Base-by-base conservation (phyloP, 2,888 invertebrate species). In the Tanypteryx hageni region DNA sequence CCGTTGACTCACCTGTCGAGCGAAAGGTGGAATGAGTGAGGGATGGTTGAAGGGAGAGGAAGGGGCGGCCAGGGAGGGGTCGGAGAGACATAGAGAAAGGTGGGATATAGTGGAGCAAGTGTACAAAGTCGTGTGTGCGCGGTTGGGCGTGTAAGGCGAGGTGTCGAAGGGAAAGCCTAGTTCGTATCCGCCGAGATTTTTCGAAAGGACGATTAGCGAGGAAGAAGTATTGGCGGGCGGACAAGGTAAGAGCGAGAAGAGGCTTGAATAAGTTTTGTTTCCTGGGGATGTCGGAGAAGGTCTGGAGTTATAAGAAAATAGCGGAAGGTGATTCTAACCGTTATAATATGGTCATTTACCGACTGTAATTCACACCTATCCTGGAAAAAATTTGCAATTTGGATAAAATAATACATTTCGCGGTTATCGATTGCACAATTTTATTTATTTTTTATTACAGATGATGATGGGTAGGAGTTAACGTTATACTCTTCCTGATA, bases 1-100 rank as follows among this genome's bases (percentile, higher is more conserved):
- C 64, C 89, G 89, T 89, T 89, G 89, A 89, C 64, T 89, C 89
- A 89, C 89, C 89, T 89, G 89, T 89, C 89, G 89, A 64, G 64
- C 61, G 64, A 64, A 89, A 68, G 64, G 89, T 61, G 61, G 89
- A 64, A 89, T 56, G 16, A 56, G 56, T 16, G 56, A 16, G 44
- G 31, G 59, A 16, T 14, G 27, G 58, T 27, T n/a, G 86, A 14
- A 7, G 86, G 86, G 27, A 22, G 58, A 11, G 22, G 57, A 18
- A 31, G 31, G 18, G n/a, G 56, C 10, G 85, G 14, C 0, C 9
- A 8, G 22, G 85, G 85, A 14, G 27, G 58, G 27, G 85, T 10
- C 0, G 58, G 58, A n/a, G 57, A n/a, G 57, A 58, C 57, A 85
- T n/a, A 61, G 86, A 9, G 44, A 18, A 44, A 64, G 44, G 89